A percentile compares a stretch with the other conserved stretches of the same genome.
Evolutionary conservation across 2,797 vertebrate species (phyloP).

Genomic region (Melanotaenia nigrans): DNA sequence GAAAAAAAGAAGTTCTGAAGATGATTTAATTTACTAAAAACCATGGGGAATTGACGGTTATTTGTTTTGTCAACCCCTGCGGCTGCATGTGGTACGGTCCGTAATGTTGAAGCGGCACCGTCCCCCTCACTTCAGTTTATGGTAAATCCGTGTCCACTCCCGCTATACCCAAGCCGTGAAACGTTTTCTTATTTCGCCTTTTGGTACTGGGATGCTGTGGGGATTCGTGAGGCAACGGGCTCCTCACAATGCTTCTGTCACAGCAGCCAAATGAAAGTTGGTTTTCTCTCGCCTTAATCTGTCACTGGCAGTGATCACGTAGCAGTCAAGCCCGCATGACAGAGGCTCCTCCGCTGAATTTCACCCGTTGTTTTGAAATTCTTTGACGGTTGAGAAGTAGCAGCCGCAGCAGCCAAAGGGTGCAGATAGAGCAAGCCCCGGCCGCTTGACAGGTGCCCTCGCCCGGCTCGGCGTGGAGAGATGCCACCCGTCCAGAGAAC

Average conservation of each 20-base stretch:
- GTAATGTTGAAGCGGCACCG: slow-evolving; percentile 66
- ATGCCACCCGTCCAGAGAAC: slow-evolving; percentile 94
- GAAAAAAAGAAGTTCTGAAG: accelerated
- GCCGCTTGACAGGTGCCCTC: slow-evolving; percentile 80
- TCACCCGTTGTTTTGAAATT: slow-evolving; percentile 54
- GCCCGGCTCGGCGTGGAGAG: slow-evolving; percentile 62
- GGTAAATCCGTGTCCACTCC: slow-evolving; percentile 44
- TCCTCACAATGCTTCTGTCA: slow-evolving; percentile 41
- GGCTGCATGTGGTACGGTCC: slow-evolving; percentile 75
- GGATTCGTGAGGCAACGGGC: slow-evolving; percentile 41
- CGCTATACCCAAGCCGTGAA: not conserved
- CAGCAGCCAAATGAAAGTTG: slow-evolving; percentile 45
- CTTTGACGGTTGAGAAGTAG: slow-evolving; percentile 55
- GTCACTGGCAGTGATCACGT: slow-evolving; percentile 19
- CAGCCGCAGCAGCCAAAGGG: slow-evolving; percentile 35
- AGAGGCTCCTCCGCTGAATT: slow-evolving; percentile 46
- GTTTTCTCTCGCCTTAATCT: slow-evolving; percentile 16
- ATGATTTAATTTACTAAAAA: accelerated
- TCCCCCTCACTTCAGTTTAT: slow-evolving; percentile 63
- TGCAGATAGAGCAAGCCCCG: slow-evolving; percentile 50
- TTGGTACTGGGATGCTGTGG: slow-evolving; percentile 53
- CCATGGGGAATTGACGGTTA: not conserved
- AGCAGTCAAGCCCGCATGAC: slow-evolving; percentile 42
- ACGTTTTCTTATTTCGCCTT: slow-evolving; percentile 22
- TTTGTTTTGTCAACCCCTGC: slow-evolving; percentile 2